These are phyloP conservation scores for Sipunculus nudus DNA, from an alignment of 2,888 invertebrate genomes.

Conservation along the genomic window DNA sequence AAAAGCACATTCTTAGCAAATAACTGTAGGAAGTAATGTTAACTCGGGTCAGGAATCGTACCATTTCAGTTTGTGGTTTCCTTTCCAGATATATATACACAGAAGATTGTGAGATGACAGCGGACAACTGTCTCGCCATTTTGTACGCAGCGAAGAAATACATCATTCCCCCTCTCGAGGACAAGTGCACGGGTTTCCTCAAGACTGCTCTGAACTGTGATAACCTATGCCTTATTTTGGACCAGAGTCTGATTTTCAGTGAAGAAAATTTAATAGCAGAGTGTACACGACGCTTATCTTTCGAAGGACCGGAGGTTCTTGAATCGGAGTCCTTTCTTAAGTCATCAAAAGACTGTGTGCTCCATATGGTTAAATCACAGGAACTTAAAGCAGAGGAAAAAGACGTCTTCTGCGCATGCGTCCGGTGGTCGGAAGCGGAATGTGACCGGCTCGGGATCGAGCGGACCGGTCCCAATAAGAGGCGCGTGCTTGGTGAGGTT, in stretches of 20 bases:
- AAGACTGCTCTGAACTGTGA: constrained; percentile 74
- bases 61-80: not conserved
- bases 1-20: too few relatives aligned
- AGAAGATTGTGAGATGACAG: constrained; percentile 71
- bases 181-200: constrained; percentile 76
- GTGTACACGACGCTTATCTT: constrained; percentile 75
- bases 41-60: too few relatives aligned
- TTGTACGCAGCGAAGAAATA: constrained; percentile 81
- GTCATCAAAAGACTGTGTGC: constrained; percentile 74
- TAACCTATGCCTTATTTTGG: constrained; percentile 69
- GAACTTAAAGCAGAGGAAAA: constrained; percentile 72
- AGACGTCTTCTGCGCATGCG: constrained; percentile 41
- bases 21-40: too few relatives aligned
- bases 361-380: constrained; percentile 75
- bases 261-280: constrained; percentile 72
- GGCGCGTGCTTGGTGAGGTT: constrained; percentile 43
- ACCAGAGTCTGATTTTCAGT: constrained; percentile 46
- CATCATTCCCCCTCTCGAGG: constrained; percentile 76
- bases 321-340: constrained; percentile 72
- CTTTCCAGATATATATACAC: constrained; percentile 73
- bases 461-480: constrained; percentile 40
- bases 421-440: constrained; percentile 47
- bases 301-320: constrained; percentile 73
- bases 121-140: constrained; percentile 74
- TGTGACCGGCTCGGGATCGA: constrained; percentile 46